Percentiles rank a stretch among this genome's conserved stretches.
phyloP scores from a whole-genome alignment of 2,113 vertebrate species.

The Typhlomys cinereus region DNA sequence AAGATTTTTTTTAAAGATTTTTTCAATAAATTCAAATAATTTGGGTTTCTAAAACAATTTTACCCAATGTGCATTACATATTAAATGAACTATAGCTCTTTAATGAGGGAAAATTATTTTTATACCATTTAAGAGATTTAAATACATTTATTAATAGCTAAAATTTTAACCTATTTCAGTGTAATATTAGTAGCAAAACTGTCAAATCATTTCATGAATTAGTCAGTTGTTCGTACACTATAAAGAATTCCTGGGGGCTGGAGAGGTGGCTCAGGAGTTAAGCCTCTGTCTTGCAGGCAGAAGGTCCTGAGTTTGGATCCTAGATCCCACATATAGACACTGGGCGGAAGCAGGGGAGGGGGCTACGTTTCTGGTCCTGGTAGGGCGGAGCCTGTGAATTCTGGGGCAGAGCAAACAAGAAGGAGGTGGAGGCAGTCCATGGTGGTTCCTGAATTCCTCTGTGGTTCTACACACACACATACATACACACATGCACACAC shows the following conservation, averaged over 20 bases:
- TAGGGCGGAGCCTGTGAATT: no score
- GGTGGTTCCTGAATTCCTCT: no score
- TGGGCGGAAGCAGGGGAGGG: no score
- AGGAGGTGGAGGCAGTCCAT: no score
- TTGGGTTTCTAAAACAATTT: conserved; percentile 45
- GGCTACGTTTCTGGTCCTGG: no score
- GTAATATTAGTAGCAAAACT: not conserved
- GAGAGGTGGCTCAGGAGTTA: no score
- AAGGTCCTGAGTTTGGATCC: no score
- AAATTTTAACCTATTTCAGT: conserved; percentile 37
- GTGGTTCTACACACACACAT: no score
- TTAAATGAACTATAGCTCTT: conserved; percentile 36
- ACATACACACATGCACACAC: no score
- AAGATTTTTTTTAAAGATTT: conserved; percentile 50
- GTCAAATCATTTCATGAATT: conserved; percentile 31
- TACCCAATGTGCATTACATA: conserved; percentile 44
- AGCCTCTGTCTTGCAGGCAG: no score
- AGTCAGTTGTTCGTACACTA: conserved; percentile 14
- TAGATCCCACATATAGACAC: no score
- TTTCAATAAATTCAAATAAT: conserved; percentile 58
- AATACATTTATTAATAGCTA: not conserved
- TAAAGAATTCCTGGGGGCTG: not conserved
- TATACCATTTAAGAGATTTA: conserved; percentile 25
- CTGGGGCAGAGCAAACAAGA: no score
- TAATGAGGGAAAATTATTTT: conserved; percentile 36